A percentile compares a stretch with the other conserved stretches of the same genome.
phyloP scores from a whole-genome alignment of 1,140 invertebrate species.

The Pantala flavescens region DNA sequence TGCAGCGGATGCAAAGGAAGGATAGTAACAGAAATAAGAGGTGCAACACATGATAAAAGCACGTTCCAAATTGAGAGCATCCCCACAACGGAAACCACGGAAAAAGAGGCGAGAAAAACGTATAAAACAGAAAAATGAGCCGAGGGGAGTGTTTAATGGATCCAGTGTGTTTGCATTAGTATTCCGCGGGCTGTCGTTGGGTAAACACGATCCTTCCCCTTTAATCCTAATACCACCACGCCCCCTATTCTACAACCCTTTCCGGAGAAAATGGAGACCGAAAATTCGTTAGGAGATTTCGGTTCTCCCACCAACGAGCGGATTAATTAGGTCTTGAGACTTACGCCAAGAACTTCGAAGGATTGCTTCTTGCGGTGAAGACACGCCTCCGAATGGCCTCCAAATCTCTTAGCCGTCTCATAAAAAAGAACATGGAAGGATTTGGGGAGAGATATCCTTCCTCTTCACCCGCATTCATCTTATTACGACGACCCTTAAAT shows the following conservation, averaged over 20 bases:
- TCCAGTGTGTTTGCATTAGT: background rate
- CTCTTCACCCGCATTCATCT: background rate
- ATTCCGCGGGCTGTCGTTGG: slow-evolving; percentile 1
- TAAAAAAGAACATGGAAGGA: background rate
- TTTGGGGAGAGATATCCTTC: background rate
- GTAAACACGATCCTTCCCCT: background rate
- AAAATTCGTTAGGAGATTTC: background rate
- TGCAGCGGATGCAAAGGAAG: too few relatives aligned
- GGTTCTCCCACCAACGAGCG: background rate
- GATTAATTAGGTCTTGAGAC: slow-evolving; percentile 5
- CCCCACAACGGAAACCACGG: too few relatives aligned
- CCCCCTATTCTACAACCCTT: background rate
- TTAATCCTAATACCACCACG: background rate
- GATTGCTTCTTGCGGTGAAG: slow-evolving; percentile 3
- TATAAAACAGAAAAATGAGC: background rate
- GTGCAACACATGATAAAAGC: too few relatives aligned
- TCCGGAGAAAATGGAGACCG: background rate
- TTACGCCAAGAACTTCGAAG: background rate
- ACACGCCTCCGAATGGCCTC: background rate
- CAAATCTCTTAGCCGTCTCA: background rate
- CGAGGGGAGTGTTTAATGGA: background rate
- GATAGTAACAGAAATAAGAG: too few relatives aligned
- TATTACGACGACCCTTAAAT: background rate
- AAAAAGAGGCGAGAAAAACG: background rate
- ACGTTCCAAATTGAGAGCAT: too few relatives aligned